Base-by-base conservation (phyloP, 2,113 vertebrate genomes). In the Chamaea fasciata region DNA sequence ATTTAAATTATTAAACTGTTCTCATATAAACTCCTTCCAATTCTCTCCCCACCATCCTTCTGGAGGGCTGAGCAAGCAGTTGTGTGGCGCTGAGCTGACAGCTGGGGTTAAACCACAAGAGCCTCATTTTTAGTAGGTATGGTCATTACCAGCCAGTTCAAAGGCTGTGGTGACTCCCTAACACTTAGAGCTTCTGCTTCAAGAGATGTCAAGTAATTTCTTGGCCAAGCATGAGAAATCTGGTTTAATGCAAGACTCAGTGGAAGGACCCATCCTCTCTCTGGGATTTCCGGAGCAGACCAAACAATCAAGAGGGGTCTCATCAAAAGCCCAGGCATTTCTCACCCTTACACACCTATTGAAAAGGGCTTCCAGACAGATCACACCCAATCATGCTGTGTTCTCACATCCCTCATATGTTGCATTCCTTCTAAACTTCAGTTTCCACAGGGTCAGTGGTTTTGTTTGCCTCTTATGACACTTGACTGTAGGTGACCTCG, bases 401-500 rank as follows among this genome's bases (percentile, higher is more conserved):
- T 63, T 79, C 83, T 67, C 49, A 31, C 7, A 2, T 15, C 37
- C 52, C 35, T 91, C 31, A 8, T 41, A 9, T 3, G 3, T 4
- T 68, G 13, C 52, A 18, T 41, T 55, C 60, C 44, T 87, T 63
- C n/a, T n/a, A 42, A 82, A 56, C 27, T 63, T 53, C 55, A 50
- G 8, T 47, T 77, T 93, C 33, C 59, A 65, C 10, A 27, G 19
- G 30, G 9, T 70, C 39, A 70, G 55, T 0, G 0, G 28, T 53
- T 87, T 90, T 1, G 1, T 82, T 81, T 70, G 39, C 55, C 35
- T 83, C 50, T 27, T 13, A 10, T 9, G 79, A 50, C 46, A 14
- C 57, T 15, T 5, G 30, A 33, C 44, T 1, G 17, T 21, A 11
- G 3, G 10, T 39, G 52, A 59, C 28, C 44, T 15, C 12, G 0